phyloP scores from a whole-genome alignment of 2,888 invertebrate genomes.

The Drosophila pullipes region DNA sequence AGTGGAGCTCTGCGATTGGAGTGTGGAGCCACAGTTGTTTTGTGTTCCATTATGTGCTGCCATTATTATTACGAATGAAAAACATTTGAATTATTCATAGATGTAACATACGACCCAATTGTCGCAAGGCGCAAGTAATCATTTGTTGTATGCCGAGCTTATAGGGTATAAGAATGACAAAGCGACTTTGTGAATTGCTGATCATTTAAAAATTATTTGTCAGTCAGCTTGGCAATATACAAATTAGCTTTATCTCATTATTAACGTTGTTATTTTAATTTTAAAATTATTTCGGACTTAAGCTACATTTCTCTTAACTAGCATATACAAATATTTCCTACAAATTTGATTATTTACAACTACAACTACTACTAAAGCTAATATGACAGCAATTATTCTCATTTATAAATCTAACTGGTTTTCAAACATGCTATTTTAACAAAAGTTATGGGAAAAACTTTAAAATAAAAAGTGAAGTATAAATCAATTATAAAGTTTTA shows the following conservation, averaged over 20 bases:
- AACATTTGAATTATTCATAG: slow-evolving; percentile 73
- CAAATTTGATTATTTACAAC: neutral
- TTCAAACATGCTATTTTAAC: rapidly evolving
- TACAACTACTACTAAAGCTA: neutral
- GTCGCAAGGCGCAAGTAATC: slow-evolving; percentile 50
- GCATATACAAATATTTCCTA: neutral
- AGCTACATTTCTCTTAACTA: neutral
- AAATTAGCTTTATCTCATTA: neutral
- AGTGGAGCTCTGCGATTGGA: slow-evolving; percentile 16
- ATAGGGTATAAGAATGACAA: slow-evolving; percentile 7
- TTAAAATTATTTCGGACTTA: neutral
- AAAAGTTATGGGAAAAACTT: neutral
- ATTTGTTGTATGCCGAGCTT: slow-evolving; percentile 17
- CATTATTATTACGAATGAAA: slow-evolving; percentile 61
- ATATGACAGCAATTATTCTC: neutral
- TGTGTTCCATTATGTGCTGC: slow-evolving; percentile 65
- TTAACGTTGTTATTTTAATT: neutral
- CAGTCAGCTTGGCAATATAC: neutral
- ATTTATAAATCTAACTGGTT: neutral
- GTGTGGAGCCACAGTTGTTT: slow-evolving; percentile 44
- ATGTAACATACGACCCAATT: slow-evolving; percentile 62
- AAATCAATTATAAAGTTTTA: neutral
- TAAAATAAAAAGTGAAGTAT: neutral
- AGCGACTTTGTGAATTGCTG: neutral
- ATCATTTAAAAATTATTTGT: neutral